phyloP scores from a whole-genome alignment of 2,797 vertebrate genomes.

The Fistularia tabacaria region DNA sequence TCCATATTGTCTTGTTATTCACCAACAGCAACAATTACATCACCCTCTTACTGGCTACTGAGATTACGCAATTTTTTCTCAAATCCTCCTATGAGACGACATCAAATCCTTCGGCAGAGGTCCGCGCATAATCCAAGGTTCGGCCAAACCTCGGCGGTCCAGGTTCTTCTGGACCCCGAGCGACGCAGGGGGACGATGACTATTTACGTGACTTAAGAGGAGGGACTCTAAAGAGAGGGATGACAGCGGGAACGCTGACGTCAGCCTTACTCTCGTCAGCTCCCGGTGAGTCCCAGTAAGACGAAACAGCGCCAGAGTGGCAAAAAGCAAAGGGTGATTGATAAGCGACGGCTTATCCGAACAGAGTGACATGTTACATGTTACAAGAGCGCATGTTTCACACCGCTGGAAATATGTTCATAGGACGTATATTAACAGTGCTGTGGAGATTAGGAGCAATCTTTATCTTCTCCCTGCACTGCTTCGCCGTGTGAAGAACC shows the following conservation, averaged over 20 bases:
- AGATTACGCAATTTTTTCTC: conserved; percentile 64
- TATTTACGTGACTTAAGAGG: conserved; percentile 28
- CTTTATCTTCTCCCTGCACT: no score
- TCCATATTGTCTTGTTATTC: conserved; percentile 71
- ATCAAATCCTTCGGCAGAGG: conserved; percentile 55
- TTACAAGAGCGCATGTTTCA: no score
- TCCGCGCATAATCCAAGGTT: conserved; percentile 26
- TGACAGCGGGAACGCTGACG: conserved; percentile 43
- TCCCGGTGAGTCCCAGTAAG: no score
- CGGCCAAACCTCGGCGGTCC: conserved; percentile 31
- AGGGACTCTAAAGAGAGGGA: conserved; percentile 27
- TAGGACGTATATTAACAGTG: no score
- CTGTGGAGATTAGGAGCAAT: no score
- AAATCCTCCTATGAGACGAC: conserved; percentile 72
- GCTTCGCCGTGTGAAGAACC: no score
- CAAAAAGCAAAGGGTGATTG: conserved; percentile 11
- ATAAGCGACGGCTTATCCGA: not conserved
- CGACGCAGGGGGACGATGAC: conserved; percentile 34
- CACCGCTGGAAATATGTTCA: no score
- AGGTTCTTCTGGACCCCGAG: conserved; percentile 35
- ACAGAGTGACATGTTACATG: not conserved
- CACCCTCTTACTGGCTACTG: conserved; percentile 62
- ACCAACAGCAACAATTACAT: conserved; percentile 70
- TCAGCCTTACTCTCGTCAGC: conserved; percentile 26
- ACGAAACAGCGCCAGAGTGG: conserved; percentile 21